These are phyloP conservation scores for Idaea straminata DNA, from an alignment of 2,888 invertebrate genomes.

Conservation along the genomic window DNA sequence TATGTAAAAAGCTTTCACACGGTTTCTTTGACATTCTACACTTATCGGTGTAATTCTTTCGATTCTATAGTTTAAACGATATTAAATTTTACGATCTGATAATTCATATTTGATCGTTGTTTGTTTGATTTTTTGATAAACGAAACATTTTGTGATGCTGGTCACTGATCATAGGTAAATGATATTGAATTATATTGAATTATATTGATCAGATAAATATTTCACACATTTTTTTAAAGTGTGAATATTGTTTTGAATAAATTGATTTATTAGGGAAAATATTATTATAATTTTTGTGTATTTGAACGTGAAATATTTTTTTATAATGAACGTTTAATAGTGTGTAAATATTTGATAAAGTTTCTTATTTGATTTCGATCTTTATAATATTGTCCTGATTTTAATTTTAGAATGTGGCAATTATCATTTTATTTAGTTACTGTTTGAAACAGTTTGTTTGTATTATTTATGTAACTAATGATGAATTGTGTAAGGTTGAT, in stretches of 20 bases:
- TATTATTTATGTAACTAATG: background rate
- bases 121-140: background rate
- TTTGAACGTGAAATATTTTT: background rate
- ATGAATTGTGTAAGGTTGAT: background rate
- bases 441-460: too few relatives aligned
- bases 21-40: constrained; percentile 43
- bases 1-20: constrained; percentile 48
- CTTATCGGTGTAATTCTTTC: constrained; percentile 15
- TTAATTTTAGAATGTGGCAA: background rate
- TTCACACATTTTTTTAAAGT: background rate
- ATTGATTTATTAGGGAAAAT: background rate
- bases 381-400: background rate
- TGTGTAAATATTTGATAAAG: background rate
- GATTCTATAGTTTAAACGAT: constrained; percentile 11
- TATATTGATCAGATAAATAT: background rate
- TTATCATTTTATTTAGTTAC: background rate
- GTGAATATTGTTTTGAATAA: background rate
- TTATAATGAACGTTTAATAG: background rate
- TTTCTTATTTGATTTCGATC: background rate
- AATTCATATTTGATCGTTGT: background rate
- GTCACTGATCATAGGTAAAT: background rate
- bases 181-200: background rate
- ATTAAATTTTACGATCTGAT: background rate
- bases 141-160: background rate
- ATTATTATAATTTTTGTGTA: background rate